phyloP scores from a whole-genome alignment of 2,888 invertebrate genomes.

The Dasysyrphus albostriatus region DNA sequence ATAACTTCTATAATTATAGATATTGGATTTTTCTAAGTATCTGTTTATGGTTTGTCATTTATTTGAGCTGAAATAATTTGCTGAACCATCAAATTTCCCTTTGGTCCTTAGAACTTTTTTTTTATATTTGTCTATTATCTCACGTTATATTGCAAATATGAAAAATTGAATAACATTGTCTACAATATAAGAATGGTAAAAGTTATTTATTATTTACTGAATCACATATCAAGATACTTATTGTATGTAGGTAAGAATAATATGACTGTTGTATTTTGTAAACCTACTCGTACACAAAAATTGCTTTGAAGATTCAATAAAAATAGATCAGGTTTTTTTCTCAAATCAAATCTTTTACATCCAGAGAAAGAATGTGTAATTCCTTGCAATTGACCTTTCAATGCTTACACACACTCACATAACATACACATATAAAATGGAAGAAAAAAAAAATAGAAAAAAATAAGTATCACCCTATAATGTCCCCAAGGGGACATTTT shows the following conservation, averaged over 20 bases:
- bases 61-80: not conserved
- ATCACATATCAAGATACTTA: not conserved
- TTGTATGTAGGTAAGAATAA: not conserved
- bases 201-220: not conserved
- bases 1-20: not conserved
- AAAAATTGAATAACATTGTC: not conserved
- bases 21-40: not conserved
- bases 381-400: conserved; percentile 22
- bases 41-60: not conserved
- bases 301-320: conserved; percentile 4
- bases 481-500: conserved; percentile 25
- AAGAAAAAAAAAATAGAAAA: not conserved
- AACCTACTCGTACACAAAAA: not conserved
- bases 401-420: not conserved
- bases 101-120: not conserved
- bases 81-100: not conserved
- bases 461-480: conserved; percentile 2
- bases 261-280: not conserved
- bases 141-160: not conserved
- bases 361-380: conserved; percentile 11
- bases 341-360: conserved; percentile 33
- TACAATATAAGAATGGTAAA: not conserved
- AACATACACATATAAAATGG: too few species aligned
- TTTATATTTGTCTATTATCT: not conserved
- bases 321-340: conserved; percentile 29